A percentile compares a stretch with the other conserved stretches of the same genome.
These are phyloP conservation scores for Penaeus chinensis DNA, from an alignment of 1,140 invertebrate genomes.

Conservation along the genomic window DNA sequence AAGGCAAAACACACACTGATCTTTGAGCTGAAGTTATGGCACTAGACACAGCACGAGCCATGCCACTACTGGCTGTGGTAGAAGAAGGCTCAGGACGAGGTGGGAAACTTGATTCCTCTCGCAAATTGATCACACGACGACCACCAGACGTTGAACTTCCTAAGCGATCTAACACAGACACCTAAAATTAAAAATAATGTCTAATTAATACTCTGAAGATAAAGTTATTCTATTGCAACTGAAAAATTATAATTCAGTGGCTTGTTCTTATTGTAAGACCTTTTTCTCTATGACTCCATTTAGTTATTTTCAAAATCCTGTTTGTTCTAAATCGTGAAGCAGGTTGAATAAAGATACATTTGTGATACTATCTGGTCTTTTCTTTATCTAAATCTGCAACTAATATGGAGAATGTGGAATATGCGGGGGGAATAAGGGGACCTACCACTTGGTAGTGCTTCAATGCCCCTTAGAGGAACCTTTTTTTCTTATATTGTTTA, in stretches of 20 bases:
- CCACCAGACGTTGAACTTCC: constrained; percentile 20
- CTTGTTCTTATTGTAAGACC: not conserved
- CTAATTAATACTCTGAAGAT: no score
- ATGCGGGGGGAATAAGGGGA: no score
- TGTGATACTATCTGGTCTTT: no score
- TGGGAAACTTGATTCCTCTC: constrained; percentile 55
- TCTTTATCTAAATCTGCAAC: no score
- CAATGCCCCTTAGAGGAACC: no score
- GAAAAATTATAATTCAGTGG: not conserved
- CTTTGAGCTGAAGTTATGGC: constrained; percentile 54
- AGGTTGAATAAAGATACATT: no score
- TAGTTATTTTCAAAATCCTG: no score
- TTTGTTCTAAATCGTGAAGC: no score
- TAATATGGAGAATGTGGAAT: no score
- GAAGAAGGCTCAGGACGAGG: constrained; percentile 30
- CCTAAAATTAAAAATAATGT: constrained; percentile 14
- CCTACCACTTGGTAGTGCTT: no score
- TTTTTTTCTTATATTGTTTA: no score
- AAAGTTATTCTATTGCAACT: not conserved
- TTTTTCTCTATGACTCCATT: no score
- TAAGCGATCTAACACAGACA: constrained; percentile 39
- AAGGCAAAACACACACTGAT: constrained; percentile 43
- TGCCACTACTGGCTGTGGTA: not conserved
- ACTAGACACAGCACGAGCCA: constrained; percentile 50
- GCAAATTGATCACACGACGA: constrained; percentile 54